These are phyloP conservation scores for Casuarius casuarius DNA, from an alignment of 2,113 vertebrate genomes.

Conservation along the genomic window DNA sequence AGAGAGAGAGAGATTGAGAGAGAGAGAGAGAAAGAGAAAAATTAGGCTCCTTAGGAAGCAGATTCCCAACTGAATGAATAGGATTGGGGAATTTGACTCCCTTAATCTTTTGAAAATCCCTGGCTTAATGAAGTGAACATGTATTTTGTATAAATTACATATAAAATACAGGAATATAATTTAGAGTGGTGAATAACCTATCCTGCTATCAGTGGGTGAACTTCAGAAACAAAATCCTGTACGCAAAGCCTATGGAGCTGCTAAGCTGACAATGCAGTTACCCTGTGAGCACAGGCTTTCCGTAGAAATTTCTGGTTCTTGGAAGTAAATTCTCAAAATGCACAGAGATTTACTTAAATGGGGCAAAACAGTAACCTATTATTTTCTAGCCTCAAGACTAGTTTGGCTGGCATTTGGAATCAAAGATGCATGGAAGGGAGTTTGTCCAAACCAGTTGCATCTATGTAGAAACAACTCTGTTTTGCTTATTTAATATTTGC, in stretches of 20 bases:
- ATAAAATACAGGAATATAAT: not conserved
- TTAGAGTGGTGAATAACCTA: not conserved
- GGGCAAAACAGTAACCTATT: not conserved
- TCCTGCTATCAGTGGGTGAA: not conserved
- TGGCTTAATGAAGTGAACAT: not conserved
- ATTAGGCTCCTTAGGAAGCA: not conserved
- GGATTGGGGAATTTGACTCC: not conserved
- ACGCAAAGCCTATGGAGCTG: not conserved
- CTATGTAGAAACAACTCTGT: not conserved
- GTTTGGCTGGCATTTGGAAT: not conserved
- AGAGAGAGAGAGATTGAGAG: not conserved
- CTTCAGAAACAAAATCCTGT: not conserved
- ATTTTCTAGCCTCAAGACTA: not conserved
- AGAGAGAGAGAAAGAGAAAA: not conserved
- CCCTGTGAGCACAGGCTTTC: not conserved
- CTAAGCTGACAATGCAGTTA: not conserved
- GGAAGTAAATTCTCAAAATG: not conserved
- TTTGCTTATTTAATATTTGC: not conserved
- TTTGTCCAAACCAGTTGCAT: not conserved
- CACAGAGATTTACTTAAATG: not conserved
- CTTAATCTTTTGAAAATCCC: not conserved
- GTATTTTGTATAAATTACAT: accelerated
- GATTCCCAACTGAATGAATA: not conserved
- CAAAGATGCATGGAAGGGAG: not conserved
- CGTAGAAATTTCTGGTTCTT: not conserved